Percentiles rank a stretch among this genome's conserved stretches.
Conservation (phyloP, 2,888 invertebrate genomes). For the Sinopyrophorus schimmeli region DNA sequence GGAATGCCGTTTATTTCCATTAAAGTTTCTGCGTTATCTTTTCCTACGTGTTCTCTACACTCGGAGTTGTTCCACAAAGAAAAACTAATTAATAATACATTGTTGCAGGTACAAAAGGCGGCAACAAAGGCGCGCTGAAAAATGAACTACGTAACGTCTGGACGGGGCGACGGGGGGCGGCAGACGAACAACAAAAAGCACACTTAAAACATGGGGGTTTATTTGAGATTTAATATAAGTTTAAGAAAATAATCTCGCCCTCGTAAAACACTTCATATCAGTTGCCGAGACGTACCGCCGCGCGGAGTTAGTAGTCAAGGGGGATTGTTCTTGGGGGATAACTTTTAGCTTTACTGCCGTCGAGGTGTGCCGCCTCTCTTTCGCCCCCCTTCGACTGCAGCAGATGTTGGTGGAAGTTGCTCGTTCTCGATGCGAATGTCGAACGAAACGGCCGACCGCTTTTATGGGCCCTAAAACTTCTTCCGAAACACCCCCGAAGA, state of each 20-base stretch:
- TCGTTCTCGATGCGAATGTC: slow-evolving; percentile 42
- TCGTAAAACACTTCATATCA: slow-evolving; percentile 24
- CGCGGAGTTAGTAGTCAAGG: slow-evolving; percentile 19
- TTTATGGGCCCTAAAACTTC: slow-evolving; percentile 42
- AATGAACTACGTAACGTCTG: slow-evolving; percentile 14
- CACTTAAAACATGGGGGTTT: slow-evolving; percentile 12
- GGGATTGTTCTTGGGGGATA: slow-evolving; percentile 24
- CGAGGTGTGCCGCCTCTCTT: slow-evolving; percentile 10
- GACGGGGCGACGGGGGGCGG: not conserved
- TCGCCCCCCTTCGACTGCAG: slow-evolving; percentile 31
- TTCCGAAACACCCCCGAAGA: slow-evolving; percentile 30
- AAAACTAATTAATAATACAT: slow-evolving; percentile 23
- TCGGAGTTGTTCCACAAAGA: too few species aligned
- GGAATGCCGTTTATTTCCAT: too few species aligned
- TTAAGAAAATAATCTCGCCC: slow-evolving; percentile 14
- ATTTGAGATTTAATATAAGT: slow-evolving; percentile 20
- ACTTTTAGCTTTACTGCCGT: slow-evolving; percentile 24
- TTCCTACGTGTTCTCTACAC: too few species aligned
- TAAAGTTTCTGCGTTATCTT: too few species aligned
- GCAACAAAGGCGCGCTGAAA: slow-evolving; percentile 11
- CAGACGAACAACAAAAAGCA: slow-evolving; percentile 10
- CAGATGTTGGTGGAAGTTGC: slow-evolving; percentile 40
- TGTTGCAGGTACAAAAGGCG: slow-evolving; percentile 20
- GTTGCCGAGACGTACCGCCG: slow-evolving; percentile 22
- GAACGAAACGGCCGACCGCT: slow-evolving; percentile 39